Conservation (phyloP, 2,113 vertebrate genomes). For the Collichthys lucidus region DNA sequence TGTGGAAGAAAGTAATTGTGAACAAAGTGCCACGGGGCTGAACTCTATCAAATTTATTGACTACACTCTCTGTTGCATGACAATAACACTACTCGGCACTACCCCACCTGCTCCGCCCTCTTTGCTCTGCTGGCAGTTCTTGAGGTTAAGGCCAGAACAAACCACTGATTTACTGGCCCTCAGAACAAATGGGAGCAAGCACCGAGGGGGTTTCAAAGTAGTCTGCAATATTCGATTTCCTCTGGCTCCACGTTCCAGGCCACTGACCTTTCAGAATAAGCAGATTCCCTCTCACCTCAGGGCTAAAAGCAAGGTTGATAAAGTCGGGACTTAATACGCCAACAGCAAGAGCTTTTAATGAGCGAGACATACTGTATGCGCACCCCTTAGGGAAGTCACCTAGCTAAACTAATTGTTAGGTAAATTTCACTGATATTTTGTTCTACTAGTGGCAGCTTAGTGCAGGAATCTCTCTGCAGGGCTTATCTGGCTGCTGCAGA, state of each 20-base stretch:
- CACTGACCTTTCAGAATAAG: constrained; percentile 75
- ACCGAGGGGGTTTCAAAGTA: constrained; percentile 65
- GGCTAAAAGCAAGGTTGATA: constrained; percentile 67
- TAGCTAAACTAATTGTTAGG: constrained; percentile 69
- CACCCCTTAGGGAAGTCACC: constrained; percentile 28
- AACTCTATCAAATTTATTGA: constrained; percentile 77
- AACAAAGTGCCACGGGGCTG: constrained; percentile 63
- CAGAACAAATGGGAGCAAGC: constrained; percentile 74
- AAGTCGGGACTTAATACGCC: constrained; percentile 31
- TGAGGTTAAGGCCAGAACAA: constrained; percentile 75
- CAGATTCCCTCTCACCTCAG: constrained; percentile 66
- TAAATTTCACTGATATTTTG: constrained; percentile 70
- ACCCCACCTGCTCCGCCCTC: constrained; percentile 55
- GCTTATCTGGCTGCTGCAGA: constrained; percentile 83
- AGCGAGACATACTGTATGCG: constrained; percentile 41
- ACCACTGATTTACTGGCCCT: constrained; percentile 71
- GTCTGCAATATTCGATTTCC: constrained; percentile 74
- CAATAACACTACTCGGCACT: constrained; percentile 58
- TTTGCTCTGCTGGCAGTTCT: constrained; percentile 67
- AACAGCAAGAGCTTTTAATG: constrained; percentile 55
- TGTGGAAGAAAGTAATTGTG: constrained; percentile 59
- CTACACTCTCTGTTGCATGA: constrained; percentile 59
- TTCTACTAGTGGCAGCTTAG: constrained; percentile 45
- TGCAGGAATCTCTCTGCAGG: constrained; percentile 36
- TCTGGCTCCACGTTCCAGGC: constrained; percentile 61